Evolutionary conservation across 2,797 vertebrate species (phyloP).

Genomic region (Bucorvus abyssinicus): DNA sequence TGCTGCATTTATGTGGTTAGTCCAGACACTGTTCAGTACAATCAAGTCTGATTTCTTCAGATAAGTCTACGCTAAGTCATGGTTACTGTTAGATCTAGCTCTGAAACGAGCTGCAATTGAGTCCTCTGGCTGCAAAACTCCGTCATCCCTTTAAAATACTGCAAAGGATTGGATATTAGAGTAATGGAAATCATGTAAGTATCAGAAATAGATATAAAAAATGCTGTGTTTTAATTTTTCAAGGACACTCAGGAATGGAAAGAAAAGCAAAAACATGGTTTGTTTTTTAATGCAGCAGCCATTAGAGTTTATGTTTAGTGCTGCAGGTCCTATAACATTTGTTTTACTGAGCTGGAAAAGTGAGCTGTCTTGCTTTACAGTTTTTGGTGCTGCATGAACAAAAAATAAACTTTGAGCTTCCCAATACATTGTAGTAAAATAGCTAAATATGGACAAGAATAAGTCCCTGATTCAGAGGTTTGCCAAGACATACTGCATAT

Average conservation of each 20-base stretch:
- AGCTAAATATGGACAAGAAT: neutral
- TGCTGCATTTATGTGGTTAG: neutral
- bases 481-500: neutral
- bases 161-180: neutral
- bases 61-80: neutral
- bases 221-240: neutral
- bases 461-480: neutral
- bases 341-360: neutral
- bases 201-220: neutral
- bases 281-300: neutral
- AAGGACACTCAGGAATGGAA: neutral
- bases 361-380: neutral
- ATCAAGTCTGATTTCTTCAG: neutral
- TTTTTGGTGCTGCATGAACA: neutral
- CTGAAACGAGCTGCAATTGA: neutral
- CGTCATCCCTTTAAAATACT: neutral
- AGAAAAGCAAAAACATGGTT: neutral
- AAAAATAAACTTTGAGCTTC: neutral
- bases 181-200: neutral
- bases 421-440: neutral
- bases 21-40: neutral
- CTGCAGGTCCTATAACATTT: neutral
- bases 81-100: neutral
- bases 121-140: neutral
- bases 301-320: neutral